These are phyloP conservation scores for Lepidocyrtinus sp. DNA, from an alignment of 2,888 invertebrate genomes.

Conservation along the genomic window DNA sequence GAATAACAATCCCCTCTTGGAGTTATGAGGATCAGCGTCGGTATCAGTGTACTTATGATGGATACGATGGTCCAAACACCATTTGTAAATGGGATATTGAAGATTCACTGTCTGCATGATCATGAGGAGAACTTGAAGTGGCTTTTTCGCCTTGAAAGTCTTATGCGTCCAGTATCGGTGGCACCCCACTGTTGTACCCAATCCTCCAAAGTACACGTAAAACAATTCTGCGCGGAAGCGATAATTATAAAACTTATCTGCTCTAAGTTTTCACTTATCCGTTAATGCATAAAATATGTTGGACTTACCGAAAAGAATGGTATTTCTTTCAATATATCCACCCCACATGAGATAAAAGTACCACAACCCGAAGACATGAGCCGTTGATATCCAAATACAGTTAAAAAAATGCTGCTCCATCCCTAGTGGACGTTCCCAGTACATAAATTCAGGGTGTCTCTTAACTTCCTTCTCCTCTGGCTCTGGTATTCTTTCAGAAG, in stretches of 20 bases:
- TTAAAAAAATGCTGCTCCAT: constrained; percentile 41
- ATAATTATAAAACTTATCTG: too few relatives aligned
- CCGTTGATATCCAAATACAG: constrained; percentile 22
- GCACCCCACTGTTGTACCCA: constrained; percentile 1
- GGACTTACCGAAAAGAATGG: constrained; percentile 32
- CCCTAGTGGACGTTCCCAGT: constrained; percentile 31
- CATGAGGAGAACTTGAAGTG: constrained; percentile 2
- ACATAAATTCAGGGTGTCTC: neutral
- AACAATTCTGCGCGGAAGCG: neutral
- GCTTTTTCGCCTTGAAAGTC: constrained; percentile 8
- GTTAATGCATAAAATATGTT: too few relatives aligned
- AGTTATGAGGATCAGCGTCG: constrained; percentile 94
- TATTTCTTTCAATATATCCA: neutral
- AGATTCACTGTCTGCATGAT: neutral
- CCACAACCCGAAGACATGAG: constrained; percentile 30
- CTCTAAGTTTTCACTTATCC: too few relatives aligned
- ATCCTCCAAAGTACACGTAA: constrained; percentile 68
- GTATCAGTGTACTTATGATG: constrained; percentile 95
- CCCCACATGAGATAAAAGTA: neutral
- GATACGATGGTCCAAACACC: constrained; percentile 79
- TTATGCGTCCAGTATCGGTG: constrained; percentile 23
- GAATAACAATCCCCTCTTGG: constrained; percentile 94
- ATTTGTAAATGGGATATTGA: neutral
- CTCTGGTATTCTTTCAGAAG: too few relatives aligned
- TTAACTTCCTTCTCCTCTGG: constrained; percentile 11